These are phyloP conservation scores for Holacanthella duospinosa DNA, from an alignment of 2,888 invertebrate genomes.

Conservation along the genomic window DNA sequence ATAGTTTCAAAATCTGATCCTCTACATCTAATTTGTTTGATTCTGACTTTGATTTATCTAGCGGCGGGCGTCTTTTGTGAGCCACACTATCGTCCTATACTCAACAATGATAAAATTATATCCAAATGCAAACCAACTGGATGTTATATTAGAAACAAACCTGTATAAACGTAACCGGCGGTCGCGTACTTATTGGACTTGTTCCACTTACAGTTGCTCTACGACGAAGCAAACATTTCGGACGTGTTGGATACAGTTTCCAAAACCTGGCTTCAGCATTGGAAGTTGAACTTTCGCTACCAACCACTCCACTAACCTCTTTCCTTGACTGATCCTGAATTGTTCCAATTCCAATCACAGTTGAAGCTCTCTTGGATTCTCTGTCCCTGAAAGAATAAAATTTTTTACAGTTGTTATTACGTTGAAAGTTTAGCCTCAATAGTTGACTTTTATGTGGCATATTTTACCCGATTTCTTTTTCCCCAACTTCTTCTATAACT, in stretches of 20 bases:
- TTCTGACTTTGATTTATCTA: slow-evolving; percentile 29
- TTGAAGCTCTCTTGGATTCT: not conserved
- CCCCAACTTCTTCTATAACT: not conserved
- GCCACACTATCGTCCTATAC: not conserved
- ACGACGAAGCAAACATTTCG: slow-evolving; percentile 62
- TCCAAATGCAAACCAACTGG: not conserved
- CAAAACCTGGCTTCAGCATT: slow-evolving; percentile 40
- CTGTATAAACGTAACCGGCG: slow-evolving; percentile 57
- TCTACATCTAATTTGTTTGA: slow-evolving; percentile 23
- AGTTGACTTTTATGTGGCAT: no score
- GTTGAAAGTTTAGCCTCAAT: no score
- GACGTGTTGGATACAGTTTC: slow-evolving; percentile 59
- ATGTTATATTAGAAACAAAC: not conserved
- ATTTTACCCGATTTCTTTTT: slow-evolving; percentile 1
- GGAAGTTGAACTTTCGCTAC: no score
- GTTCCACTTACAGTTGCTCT: slow-evolving; percentile 81
- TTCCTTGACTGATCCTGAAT: no score
- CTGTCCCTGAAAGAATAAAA: not conserved
- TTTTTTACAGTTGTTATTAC: not conserved
- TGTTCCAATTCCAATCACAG: no score
- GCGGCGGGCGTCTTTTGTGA: slow-evolving; percentile 19
- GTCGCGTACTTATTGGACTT: slow-evolving; percentile 54
- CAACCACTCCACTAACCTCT: no score
- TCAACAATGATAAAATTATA: not conserved
- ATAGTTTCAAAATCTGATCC: slow-evolving; percentile 17